Base-by-base conservation (phyloP, 2,888 invertebrate species). In the Caenorhabditis zanzibari region DNA sequence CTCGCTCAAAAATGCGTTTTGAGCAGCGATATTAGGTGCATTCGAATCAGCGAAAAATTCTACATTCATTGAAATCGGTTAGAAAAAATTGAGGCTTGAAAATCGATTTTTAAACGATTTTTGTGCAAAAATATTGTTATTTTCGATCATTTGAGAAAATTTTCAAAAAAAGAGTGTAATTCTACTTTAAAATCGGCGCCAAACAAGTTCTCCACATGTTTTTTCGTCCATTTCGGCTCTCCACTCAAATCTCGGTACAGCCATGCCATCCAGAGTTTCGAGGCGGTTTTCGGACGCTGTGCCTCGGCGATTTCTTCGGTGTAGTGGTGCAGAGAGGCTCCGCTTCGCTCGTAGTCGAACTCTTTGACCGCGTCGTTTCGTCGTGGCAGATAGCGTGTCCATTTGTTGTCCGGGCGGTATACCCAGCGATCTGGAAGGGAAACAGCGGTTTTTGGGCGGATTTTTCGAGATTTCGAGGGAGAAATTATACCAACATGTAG, bases 241-340 rank as follows among this genome's bases (percentile, higher is more conserved):
- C 81, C 77, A 16, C 56, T 24, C 28, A 85, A 66, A 49, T 90
- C 89, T 12, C 90, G 81, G 71, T 90, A 90, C n/a, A 90, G 54
- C 92, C 92, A 92, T 3, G 89, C 91, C 73, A 90, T 84, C 92
- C 92, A 92, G 28, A 92, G 81, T 79, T 92, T 92, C 12, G 92
- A 89, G 12, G 92, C 90, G 19, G 44, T 52, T 35, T 68, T 72
- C 24, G 79, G 79, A 47, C 76, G 75, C 81, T 72, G 12, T n/a
- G 87, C 89, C 14, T 84, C 86, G 5, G 76, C 75, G 80, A 87
- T 84, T 32, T 87, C 87, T 35, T 89, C 88, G 16, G 87, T 79
- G 76, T 92, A 92, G 44, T 89, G 81, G 5, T 79, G 75, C 14
- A 90, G 84, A 24, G 88, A 82, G 5, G 88, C 89, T 16, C 82